A percentile compares a stretch with the other conserved stretches of the same genome.
phyloP scores from a whole-genome alignment of 2,797 vertebrate genomes.

The Mormyrops boulengeri region DNA sequence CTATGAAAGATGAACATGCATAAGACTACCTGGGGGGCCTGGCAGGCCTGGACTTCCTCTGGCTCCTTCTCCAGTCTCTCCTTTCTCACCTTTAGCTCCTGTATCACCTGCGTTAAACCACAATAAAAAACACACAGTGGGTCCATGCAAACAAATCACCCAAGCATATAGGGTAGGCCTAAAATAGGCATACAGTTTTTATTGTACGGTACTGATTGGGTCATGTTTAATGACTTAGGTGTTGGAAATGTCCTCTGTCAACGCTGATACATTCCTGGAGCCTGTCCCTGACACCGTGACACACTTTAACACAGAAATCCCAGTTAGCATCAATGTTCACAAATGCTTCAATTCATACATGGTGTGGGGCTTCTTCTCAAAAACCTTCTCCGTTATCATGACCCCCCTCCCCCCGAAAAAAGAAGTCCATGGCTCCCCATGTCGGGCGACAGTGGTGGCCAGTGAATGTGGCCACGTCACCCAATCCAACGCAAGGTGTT shows the following conservation, averaged over 20 bases:
- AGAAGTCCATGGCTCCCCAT: background rate
- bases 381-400: background rate
- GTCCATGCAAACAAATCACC: background rate
- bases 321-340: background rate
- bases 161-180: background rate
- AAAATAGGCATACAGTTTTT: background rate
- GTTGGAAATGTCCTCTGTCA: background rate
- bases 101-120: slow-evolving; percentile 50
- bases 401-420: background rate
- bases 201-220: background rate
- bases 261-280: background rate
- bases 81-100: slow-evolving; percentile 58
- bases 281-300: background rate
- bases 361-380: background rate
- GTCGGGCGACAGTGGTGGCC: background rate
- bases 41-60: slow-evolving; percentile 57
- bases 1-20: background rate
- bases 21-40: slow-evolving; percentile 56
- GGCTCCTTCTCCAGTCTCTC: slow-evolving; percentile 58
- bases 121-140: background rate
- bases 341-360: background rate
- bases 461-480: background rate
- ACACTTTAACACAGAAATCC: background rate
- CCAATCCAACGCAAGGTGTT: background rate
- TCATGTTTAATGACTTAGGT: background rate